Evolutionary conservation across 2,113 vertebrate species (phyloP).

Genomic region (Natator depressus): DNA sequence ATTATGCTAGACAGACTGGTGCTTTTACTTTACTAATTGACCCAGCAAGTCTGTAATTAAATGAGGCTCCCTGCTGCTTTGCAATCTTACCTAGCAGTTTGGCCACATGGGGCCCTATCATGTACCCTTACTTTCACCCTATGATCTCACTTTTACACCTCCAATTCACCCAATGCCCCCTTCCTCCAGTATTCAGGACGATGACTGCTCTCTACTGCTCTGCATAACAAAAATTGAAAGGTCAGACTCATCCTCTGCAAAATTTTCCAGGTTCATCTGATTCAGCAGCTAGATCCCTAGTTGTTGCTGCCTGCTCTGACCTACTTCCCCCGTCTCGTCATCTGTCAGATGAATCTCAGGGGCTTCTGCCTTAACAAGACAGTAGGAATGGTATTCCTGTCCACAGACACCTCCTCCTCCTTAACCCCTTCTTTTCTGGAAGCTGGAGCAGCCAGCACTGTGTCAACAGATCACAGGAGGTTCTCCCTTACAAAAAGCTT

Average conservation of each 20-base stretch:
- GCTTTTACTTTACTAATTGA: slow-evolving; percentile 36
- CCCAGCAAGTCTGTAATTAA: slow-evolving; percentile 31
- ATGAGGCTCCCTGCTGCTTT: slow-evolving; percentile 1
- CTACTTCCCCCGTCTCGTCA: slow-evolving; percentile 2
- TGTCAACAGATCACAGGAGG: neutral
- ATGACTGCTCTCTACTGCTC: neutral
- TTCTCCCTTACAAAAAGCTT: neutral
- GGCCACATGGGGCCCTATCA: slow-evolving; percentile 14
- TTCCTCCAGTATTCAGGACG: neutral
- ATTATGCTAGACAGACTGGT: slow-evolving; percentile 27
- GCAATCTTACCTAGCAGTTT: neutral
- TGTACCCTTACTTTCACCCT: neutral
- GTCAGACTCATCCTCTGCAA: neutral
- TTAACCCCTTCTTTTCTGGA: neutral
- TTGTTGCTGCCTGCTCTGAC: neutral
- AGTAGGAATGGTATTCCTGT: neutral
- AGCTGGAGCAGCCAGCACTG: neutral
- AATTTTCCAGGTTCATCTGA: rapidly evolving
- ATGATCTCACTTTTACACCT: slow-evolving; percentile 22
- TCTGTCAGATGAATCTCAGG: neutral
- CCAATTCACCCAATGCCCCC: neutral
- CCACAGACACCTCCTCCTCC: neutral
- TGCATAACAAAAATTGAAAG: neutral
- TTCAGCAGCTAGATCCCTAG: neutral
- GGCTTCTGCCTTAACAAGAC: neutral